These are phyloP conservation scores for Antedon mediterranea DNA, from an alignment of 53 echinoderm and acorn worm genomes.

Conservation along the genomic window DNA sequence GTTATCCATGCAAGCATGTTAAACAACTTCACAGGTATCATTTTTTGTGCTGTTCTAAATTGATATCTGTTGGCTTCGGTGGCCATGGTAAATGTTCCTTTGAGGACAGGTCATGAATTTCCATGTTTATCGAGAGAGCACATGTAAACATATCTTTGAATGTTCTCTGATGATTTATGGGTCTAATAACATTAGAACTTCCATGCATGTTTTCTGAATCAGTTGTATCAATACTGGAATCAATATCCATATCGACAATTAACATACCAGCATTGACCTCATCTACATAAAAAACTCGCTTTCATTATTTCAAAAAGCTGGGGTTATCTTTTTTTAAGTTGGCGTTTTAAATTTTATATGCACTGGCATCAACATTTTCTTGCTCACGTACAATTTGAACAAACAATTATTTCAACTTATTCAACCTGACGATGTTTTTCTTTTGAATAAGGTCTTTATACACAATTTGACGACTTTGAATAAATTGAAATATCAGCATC, in stretches of 20 bases:
- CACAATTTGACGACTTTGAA: conserved; percentile 11
- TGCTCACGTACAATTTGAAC: conserved; percentile 17
- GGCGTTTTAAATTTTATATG: conserved; percentile 24
- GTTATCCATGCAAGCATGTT: conserved; percentile 49
- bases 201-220: conserved; percentile 10
- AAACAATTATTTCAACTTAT: conserved; percentile 15
- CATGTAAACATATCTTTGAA: too few species aligned
- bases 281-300: conserved; percentile 33
- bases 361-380: conserved; percentile 17
- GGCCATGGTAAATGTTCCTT: conserved; percentile 42
- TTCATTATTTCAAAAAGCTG: conserved; percentile 9
- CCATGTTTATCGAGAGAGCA: too few species aligned
- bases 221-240: conserved; percentile 11
- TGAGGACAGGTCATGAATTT: too few species aligned
- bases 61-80: conserved; percentile 30
- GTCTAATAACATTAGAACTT: too few species aligned
- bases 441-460: conserved; percentile 11
- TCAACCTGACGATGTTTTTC: conserved; percentile 20
- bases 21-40: conserved; percentile 5
- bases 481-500: too few species aligned
- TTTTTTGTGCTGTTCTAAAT: conserved; percentile 14
- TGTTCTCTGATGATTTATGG: too few species aligned
- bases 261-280: too few species aligned
- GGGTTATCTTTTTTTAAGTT: conserved; percentile 18
- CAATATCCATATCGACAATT: too few species aligned